Evolutionary conservation across 2,113 vertebrate species (phyloP), one percentile per base, ranked within the genome.

Genomic region (Orientallactaga bullata): DNA sequence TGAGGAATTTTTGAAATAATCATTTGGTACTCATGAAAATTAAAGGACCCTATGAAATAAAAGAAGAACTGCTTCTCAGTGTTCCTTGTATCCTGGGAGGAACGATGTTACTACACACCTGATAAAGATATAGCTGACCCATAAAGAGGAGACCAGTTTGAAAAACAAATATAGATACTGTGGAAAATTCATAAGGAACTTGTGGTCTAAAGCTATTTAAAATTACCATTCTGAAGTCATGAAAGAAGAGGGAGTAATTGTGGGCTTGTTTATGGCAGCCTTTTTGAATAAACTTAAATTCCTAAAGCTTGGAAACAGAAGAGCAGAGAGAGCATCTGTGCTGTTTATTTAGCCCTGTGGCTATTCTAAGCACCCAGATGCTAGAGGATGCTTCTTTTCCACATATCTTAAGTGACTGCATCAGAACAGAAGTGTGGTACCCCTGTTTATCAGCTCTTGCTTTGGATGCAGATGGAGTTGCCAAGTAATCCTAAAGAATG

Each of bases 151-250:
- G 94, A 98, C 98, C 74, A 98, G 98, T 97, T 87, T 99, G 95
- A 95, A 97, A 97, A 98, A 98, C 96, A 99, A 98, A 51, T 98
- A 2, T 98, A 99, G 95, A 99, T 98, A 39, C 98, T 99, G 88
- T 99, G 99, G 99, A 98, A 97, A 24, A 99, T 99, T 73, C 98
- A 99, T 98, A 99, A 99, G 96, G 98, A 99, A 87, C 98, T 99
- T 76, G 98, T 98, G 74, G 98, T 99, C 97, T 99, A 97, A 96
- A 79, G 37, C 18, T 77, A 23, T 47, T 69, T 92, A 74, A 72
- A 89, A 65, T 32, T n/a, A 74, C 80, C 69, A 85, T 78, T 80
- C 39, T 96, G 39, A 90, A 88, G 37, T 73, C 24, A 68, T 23
- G 61, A 21, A 81, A 89, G 21, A 71, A 87, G 18, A 79, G 15